Evolutionary conservation across 2,113 vertebrate species (phyloP).

Genomic region (Macroglossus sobrinus): DNA sequence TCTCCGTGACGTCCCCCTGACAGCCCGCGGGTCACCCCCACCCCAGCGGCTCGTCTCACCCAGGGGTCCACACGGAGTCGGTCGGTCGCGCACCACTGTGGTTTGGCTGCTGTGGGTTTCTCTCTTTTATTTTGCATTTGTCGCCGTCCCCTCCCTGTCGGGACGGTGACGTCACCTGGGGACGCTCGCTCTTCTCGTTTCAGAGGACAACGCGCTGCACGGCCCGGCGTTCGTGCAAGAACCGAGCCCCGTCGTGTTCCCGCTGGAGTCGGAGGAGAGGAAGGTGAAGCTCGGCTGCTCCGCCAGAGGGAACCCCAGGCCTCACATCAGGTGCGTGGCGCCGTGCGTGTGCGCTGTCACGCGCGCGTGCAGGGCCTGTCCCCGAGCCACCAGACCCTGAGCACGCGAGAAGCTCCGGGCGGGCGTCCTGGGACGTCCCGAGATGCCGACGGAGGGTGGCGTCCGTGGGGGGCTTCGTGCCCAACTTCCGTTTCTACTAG

Average conservation of each 20-base stretch:
- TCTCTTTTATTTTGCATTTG: background rate
- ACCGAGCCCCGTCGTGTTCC: slow-evolving; percentile 92
- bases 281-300: slow-evolving; percentile 95
- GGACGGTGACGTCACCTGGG: background rate
- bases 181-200: slow-evolving; percentile 45
- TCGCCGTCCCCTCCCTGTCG: background rate
- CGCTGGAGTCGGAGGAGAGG: slow-evolving; percentile 92
- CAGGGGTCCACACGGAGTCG: too few relatives aligned
- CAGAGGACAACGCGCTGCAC: slow-evolving; percentile 88
- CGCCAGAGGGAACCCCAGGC: slow-evolving; percentile 91
- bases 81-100: fast-evolving
- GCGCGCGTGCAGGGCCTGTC: background rate
- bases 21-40: background rate
- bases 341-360: background rate
- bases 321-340: slow-evolving; percentile 85
- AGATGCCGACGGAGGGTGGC: background rate
- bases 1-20: background rate
- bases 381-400: background rate
- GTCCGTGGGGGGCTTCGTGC: background rate
- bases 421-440: background rate
- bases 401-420: background rate
- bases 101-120: background rate
- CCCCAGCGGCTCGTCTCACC: background rate
- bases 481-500: background rate
- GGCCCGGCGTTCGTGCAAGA: slow-evolving; percentile 94